Evolutionary conservation across 2,888 invertebrate genomes (phyloP).

Genomic region (Galerucella nymphaeae): DNA sequence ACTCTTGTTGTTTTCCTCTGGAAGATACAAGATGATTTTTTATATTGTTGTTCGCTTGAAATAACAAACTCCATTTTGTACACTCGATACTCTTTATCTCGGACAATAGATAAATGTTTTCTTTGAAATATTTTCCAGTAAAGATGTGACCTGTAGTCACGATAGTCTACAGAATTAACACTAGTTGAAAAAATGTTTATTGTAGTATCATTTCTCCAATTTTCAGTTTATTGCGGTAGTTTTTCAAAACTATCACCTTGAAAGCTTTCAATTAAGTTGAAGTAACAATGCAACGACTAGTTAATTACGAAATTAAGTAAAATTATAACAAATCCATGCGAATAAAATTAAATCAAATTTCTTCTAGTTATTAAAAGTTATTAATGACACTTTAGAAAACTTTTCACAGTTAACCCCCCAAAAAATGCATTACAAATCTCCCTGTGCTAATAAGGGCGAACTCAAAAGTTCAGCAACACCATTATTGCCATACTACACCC

Average conservation of each 20-base stretch:
- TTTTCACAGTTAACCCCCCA: slow-evolving; percentile 27
- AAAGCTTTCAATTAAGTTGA: not conserved
- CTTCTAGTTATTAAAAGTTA: slow-evolving; percentile 18
- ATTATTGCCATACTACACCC: slow-evolving; percentile 41
- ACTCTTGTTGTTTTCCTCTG: slow-evolving; percentile 24
- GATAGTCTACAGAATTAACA: not conserved
- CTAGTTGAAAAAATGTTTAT: too few species aligned
- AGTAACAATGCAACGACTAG: not conserved
- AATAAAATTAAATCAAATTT: not conserved
- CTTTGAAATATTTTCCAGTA: slow-evolving; percentile 14
- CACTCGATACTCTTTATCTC: slow-evolving; percentile 20
- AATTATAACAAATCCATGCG: not conserved
- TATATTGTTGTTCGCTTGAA: slow-evolving; percentile 31
- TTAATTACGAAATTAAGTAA: slow-evolving; percentile 1
- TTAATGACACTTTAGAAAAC: slow-evolving; percentile 25
- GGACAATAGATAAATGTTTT: slow-evolving; percentile 3
- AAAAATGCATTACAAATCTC: slow-evolving; percentile 25
- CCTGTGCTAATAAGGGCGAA: slow-evolving; percentile 28
- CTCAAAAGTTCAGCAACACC: slow-evolving; percentile 32
- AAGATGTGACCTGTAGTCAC: not conserved
- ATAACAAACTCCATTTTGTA: slow-evolving; percentile 29
- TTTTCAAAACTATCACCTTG: not conserved
- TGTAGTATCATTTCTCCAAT: not conserved
- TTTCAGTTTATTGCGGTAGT: not conserved
- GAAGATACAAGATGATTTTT: slow-evolving; percentile 15